These are phyloP conservation scores for Prionchulus punctatus DNA, from an alignment of 2,888 invertebrate genomes.

Conservation along the genomic window DNA sequence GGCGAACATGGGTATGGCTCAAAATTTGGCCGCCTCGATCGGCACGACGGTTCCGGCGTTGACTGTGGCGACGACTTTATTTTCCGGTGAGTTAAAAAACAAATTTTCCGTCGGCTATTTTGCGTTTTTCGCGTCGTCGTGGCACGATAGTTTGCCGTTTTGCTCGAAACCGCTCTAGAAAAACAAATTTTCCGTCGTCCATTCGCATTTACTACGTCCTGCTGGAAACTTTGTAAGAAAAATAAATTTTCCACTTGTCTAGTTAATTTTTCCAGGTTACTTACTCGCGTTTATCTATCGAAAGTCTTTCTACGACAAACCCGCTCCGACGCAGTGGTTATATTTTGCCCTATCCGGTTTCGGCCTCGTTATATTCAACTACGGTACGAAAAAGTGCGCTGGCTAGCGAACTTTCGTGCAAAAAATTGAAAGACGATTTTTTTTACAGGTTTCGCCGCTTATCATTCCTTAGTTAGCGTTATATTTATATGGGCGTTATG, in stretches of 20 bases:
- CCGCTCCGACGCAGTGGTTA: constrained; percentile 19
- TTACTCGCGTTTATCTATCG: no score
- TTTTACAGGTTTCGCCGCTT: not conserved
- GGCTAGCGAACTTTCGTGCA: not conserved
- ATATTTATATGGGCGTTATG: not conserved
- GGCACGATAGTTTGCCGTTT: no score
- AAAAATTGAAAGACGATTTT: not conserved
- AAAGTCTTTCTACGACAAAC: constrained; percentile 23
- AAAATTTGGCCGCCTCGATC: not conserved
- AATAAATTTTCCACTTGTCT: no score
- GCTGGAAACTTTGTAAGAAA: no score
- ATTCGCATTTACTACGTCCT: no score
- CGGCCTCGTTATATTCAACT: constrained; percentile 25
- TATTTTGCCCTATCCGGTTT: constrained; percentile 23
- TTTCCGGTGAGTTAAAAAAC: not conserved
- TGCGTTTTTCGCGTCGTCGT: no score
- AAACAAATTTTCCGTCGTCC: no score
- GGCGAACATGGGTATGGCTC: no score
- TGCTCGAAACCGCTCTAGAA: no score
- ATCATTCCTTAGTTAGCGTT: constrained; percentile 1
- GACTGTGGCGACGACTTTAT: not conserved
- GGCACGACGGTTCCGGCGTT: not conserved
- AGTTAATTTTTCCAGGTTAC: no score
- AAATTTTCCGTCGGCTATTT: no score
- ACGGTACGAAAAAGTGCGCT: constrained; percentile 18